Conservation (phyloP, 1,140 invertebrate species). For the Drosophila miranda region DNA sequence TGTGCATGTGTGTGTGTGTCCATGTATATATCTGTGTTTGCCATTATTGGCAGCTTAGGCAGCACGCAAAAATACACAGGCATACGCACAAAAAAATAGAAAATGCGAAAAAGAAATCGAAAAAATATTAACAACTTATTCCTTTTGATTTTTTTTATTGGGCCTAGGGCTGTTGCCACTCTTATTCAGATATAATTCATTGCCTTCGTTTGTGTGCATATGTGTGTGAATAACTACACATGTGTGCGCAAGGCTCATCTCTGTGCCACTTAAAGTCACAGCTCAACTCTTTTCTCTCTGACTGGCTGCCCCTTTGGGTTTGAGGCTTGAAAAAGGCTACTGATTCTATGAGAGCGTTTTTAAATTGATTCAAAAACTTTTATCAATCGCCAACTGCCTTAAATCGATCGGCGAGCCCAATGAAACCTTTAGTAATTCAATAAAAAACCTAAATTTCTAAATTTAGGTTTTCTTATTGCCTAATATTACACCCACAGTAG, state of each 20-base stretch:
- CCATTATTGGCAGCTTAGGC: conserved; percentile 70
- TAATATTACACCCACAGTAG: too few relatives aligned
- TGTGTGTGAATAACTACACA: too few relatives aligned
- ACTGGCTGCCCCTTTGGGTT: background rate
- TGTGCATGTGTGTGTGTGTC: conserved; percentile 20
- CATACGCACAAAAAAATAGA: conserved; percentile 12
- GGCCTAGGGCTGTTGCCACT: conserved; percentile 44
- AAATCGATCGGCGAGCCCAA: too few relatives aligned
- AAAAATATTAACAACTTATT: conserved; percentile 73
- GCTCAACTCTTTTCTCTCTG: background rate
- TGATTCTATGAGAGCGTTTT: background rate
- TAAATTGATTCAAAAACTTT: too few relatives aligned
- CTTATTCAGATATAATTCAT: conserved; percentile 24
- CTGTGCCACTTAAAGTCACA: conserved; percentile 38
- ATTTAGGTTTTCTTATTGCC: too few relatives aligned
- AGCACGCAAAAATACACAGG: conserved; percentile 8
- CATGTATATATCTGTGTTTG: conserved; percentile 31
- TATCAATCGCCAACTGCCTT: too few relatives aligned
- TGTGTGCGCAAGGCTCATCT: too few relatives aligned
- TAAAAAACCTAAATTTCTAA: too few relatives aligned
- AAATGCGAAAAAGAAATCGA: conserved; percentile 61
- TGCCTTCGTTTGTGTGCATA: background rate
- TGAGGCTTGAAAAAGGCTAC: conserved; percentile 17
- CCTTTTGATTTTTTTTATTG: conserved; percentile 72
- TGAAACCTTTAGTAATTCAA: too few relatives aligned